Percentiles rank a stretch among this genome's conserved stretches.
These are phyloP conservation scores for Netelia virgata DNA, from an alignment of 2,888 invertebrate genomes.

Conservation along the genomic window DNA sequence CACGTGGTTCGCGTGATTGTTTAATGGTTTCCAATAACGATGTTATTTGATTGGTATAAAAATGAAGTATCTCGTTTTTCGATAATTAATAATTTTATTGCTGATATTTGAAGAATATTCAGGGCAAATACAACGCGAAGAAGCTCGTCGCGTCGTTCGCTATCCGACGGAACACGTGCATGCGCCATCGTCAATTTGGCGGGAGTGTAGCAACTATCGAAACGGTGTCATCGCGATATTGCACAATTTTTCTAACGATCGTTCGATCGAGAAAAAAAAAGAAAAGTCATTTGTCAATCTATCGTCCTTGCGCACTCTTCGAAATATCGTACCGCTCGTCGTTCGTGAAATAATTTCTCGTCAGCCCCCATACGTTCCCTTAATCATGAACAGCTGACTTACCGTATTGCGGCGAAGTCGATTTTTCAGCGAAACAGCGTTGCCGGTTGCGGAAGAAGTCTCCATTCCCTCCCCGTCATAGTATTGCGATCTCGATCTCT, in stretches of 20 bases:
- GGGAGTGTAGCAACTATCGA: conserved; percentile 71
- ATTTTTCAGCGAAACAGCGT: conserved; percentile 76
- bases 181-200: conserved; percentile 75
- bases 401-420: conserved; percentile 78
- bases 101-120: not conserved
- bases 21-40: not conserved
- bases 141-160: conserved; percentile 32
- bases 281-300: not conserved
- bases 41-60: not conserved
- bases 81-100: not conserved
- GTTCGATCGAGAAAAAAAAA: not conserved
- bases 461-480: conserved; percentile 79
- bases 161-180: conserved; percentile 76
- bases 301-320: not conserved
- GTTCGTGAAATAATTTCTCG: not conserved
- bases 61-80: not conserved
- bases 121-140: conserved; percentile 12
- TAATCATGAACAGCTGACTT: conserved; percentile 72
- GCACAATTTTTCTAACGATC: not conserved
- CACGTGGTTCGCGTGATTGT: not conserved
- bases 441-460: conserved; percentile 76
- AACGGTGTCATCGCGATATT: conserved; percentile 40
- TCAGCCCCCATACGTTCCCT: not conserved
- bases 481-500: conserved; percentile 67
- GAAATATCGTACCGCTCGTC: not conserved